Conservation (phyloP, 2,113 vertebrate genomes). For the Macaca mulatta region DNA sequence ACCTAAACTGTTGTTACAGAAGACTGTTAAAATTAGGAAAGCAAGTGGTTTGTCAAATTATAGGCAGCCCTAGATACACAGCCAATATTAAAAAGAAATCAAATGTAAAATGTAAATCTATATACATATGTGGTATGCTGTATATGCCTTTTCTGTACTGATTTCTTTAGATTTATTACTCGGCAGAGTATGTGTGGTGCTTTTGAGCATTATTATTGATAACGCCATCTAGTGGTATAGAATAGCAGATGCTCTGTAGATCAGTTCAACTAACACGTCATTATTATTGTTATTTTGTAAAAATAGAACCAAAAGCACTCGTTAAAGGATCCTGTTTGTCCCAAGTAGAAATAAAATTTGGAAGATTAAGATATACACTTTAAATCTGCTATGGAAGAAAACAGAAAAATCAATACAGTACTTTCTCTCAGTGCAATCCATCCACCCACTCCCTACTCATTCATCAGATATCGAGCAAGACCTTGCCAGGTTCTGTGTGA, state of each 20-base stretch:
- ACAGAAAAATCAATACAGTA: background rate
- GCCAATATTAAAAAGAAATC: background rate
- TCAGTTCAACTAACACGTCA: background rate
- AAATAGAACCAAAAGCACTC: background rate
- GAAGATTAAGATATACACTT: background rate
- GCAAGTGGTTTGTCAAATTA: background rate
- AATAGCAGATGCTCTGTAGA: background rate
- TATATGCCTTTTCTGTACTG: background rate
- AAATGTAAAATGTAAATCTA: background rate
- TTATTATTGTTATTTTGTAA: background rate
- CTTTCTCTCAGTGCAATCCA: background rate
- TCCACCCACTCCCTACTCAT: background rate
- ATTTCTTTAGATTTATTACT: conserved; percentile 33
- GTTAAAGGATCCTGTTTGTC: background rate
- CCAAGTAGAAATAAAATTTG: background rate
- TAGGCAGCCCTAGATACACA: background rate
- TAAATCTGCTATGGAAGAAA: background rate
- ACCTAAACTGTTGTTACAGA: background rate
- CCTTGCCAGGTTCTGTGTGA: too few species aligned
- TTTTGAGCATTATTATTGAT: background rate
- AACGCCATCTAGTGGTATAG: conserved; percentile 77
- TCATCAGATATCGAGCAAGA: background rate
- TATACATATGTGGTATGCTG: background rate
- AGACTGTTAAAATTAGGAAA: background rate
- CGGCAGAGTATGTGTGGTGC: background rate